These are phyloP conservation scores for Dendroctonus ponderosae DNA, from an alignment of 1,140 invertebrate genomes.

Conservation along the genomic window DNA sequence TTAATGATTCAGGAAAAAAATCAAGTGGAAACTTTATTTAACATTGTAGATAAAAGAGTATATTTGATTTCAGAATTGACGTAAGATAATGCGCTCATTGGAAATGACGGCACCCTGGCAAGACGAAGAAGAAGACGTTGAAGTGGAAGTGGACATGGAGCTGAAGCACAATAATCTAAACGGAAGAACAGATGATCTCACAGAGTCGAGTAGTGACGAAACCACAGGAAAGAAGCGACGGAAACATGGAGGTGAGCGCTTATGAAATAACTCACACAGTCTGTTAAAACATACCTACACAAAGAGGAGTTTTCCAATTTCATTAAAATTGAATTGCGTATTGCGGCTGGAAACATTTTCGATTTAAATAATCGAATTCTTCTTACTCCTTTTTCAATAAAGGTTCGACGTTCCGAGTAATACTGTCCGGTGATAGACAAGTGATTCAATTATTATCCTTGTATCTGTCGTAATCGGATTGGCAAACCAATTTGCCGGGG, in stretches of 20 bases:
- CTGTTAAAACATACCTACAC: too few species aligned
- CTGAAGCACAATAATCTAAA: slow-evolving; percentile 43
- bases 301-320: too few species aligned
- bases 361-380: slow-evolving; percentile 22
- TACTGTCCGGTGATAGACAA: slow-evolving; percentile 22
- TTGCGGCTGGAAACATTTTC: slow-evolving; percentile 2
- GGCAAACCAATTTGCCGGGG: slow-evolving; percentile 14
- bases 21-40: background rate
- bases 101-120: slow-evolving; percentile 51
- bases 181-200: slow-evolving; percentile 47
- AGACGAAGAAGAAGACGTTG: slow-evolving; percentile 48
- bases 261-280: background rate
- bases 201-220: slow-evolving; percentile 49
- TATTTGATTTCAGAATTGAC: slow-evolving; percentile 32
- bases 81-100: slow-evolving; percentile 46
- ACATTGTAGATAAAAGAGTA: background rate
- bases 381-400: slow-evolving; percentile 15
- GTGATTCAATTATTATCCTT: slow-evolving; percentile 27
- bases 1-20: too few species aligned
- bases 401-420: slow-evolving; percentile 16
- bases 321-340: too few species aligned
- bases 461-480: slow-evolving; percentile 25
- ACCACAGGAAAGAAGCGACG: slow-evolving; percentile 47
- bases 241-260: slow-evolving; percentile 46
- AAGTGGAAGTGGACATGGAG: slow-evolving; percentile 46